Evolutionary conservation across 2,113 vertebrate species (phyloP), one percentile per base, ranked within the genome.

Genomic region (Podiceps cristatus): DNA sequence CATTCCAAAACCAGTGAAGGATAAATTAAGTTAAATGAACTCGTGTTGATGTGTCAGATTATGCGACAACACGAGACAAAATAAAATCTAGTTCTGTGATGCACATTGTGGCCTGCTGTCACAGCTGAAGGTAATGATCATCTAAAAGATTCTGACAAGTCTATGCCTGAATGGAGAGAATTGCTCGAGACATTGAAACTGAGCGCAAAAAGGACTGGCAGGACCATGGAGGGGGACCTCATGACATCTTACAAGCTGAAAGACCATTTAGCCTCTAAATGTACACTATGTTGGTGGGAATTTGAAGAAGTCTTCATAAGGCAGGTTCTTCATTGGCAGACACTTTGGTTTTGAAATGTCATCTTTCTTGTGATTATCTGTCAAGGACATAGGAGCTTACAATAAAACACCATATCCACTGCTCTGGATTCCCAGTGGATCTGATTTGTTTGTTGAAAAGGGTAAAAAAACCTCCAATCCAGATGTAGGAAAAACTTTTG

Each of bases 1-100:
- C n/a, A 60, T 92, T 94, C 35, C 49, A 84, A 77, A 80, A 86
- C 0, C 28, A 91, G 20, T 93, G 73, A 89, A 49, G 19, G 55
- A 68, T 82, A 85, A 93, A 76, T 55, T 75, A 79, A 73, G 3
- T 82, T 75, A 79, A 84, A 82, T 24, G 28, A 87, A 85, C 14
- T 94, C 58, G 44, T 24, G 56, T 62, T 93, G 77, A 93, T 29
- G 5, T 79, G 58, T 90, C 71, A 83, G 59, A n/a, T 89, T 91
- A 69, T 50, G 42, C 0, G 16, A 68, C 28, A 90, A 75, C 22
- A 44, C 1, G 4, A 89, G 29, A 45, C 29, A 85, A 85, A 91
- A 85, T 89, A 78, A 93, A 95, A 95, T 95, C 56, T 94, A 93
- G 86, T 95, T 91, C 64, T 78, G 29, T 58, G 69, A 56, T 89